phyloP scores from a whole-genome alignment of 2,113 vertebrate species.

The Epinephelus fuscoguttatus region DNA sequence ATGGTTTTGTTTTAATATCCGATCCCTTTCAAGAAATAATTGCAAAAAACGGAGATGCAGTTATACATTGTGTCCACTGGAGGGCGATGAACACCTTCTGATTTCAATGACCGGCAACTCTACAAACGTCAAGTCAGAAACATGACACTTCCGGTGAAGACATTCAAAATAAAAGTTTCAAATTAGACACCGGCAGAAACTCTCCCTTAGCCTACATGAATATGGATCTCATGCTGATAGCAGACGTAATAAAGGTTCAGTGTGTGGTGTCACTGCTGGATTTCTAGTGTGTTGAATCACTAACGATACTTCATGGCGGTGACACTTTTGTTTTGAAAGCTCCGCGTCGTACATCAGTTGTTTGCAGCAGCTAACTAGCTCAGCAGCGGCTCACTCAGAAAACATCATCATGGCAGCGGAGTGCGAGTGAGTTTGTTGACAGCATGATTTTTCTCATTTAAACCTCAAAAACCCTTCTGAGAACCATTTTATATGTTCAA shows the following conservation, averaged over 20 bases:
- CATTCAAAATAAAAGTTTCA: conserved; percentile 2
- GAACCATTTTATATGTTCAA: fast-evolving
- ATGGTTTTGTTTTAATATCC: too few species aligned
- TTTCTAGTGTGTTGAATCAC: background rate
- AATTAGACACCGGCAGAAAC: fast-evolving
- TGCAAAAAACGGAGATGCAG: background rate
- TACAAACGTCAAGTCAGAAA: background rate
- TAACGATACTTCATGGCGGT: background rate
- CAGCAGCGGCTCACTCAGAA: background rate
- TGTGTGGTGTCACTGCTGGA: background rate
- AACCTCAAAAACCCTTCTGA: background rate
- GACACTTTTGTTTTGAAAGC: conserved; percentile 12
- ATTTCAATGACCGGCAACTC: too few species aligned
- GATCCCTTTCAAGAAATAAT: background rate
- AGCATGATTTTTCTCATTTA: background rate
- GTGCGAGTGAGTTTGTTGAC: conserved; percentile 81
- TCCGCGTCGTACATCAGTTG: background rate
- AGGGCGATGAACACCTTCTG: background rate
- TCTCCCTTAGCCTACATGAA: background rate
- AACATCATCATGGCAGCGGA: conserved; percentile 81
- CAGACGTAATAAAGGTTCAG: fast-evolving
- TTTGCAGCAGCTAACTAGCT: conserved; percentile 6
- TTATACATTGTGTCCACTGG: background rate
- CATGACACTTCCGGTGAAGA: background rate
- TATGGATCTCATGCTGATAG: fast-evolving